Evolutionary conservation across 2,113 vertebrate genomes (phyloP), one percentile per base, ranked within the genome.

Genomic region (Indri indri): DNA sequence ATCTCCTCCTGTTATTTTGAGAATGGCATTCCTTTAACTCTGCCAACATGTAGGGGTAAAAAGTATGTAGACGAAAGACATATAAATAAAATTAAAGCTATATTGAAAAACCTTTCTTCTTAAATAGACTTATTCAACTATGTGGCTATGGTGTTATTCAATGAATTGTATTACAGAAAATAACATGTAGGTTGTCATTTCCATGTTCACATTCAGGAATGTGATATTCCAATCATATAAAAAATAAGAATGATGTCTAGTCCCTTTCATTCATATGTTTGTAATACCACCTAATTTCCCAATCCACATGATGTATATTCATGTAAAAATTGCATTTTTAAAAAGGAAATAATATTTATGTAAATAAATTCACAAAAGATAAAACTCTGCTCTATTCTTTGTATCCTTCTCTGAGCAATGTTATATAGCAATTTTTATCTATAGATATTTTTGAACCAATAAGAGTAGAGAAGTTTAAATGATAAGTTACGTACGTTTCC

Each of bases 41-140:
- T 92, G 5, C 25, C 14, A 71, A 70, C 74, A 81, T 81, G 10
- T 37, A 82, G 2, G 6, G 2, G 3, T 66, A 32, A 79, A 87
- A n/a, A 0, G 0, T 77, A 2, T 50, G 0, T 40, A 91, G 3
- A 10, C 18, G 13, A 85, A 93, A 50, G 5, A 54, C 8, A 1
- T 32, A 8, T 68, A 87, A 66, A 88, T 23, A 14, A 30, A 66
- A 37, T 40, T 34, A 57, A 85, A 84, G 0, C 4, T 47, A 1
- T 40, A 22, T 20, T 52, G 10, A 30, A 42, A 93, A 34, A 1
- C 1, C 2, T 84, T 96, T 95, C 22, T 47, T 90, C 63, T 88
- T n/a, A 73, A 87, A 59, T 54, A 76, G 5, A 50, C 25, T 88
- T 88, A 59, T 73, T 47, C 3, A 8, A 66, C 5, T 89, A 47